Percentiles rank a stretch among this genome's conserved stretches.
Evolutionary conservation across 2,113 vertebrate genomes (phyloP).

Genomic region (Myanophis thanlyinensis): DNA sequence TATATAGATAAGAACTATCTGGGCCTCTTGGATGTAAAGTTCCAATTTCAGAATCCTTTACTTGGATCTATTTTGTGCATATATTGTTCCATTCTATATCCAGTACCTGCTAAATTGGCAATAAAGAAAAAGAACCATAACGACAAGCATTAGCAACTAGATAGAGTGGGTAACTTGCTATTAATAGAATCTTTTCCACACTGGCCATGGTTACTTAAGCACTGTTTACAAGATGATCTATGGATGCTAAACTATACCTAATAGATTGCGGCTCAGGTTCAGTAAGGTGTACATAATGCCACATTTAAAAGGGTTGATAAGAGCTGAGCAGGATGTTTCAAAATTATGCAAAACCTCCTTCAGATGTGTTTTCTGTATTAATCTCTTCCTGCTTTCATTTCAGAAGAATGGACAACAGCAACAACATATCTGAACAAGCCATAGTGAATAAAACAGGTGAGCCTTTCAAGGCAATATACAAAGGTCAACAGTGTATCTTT

Average conservation of each 20-base stretch:
- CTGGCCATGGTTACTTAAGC: rapidly evolving
- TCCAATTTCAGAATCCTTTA: background rate
- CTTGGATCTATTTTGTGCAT: rapidly evolving
- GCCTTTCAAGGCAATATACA: constrained; percentile 61
- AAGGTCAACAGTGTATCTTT: constrained; percentile 62
- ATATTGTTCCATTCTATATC: background rate
- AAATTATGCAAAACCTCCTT: constrained; percentile 44
- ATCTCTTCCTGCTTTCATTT: constrained; percentile 48
- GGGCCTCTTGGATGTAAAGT: background rate
- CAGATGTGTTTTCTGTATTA: constrained; percentile 37
- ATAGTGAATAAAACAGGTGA: constrained; percentile 60
- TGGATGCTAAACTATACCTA: background rate
- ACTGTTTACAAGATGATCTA: background rate
- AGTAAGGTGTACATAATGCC: constrained; percentile 41
- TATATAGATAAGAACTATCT: background rate
- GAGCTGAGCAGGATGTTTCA: constrained; percentile 52
- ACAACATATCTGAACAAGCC: background rate
- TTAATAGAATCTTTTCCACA: background rate
- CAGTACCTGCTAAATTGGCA: background rate
- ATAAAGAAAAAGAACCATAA: background rate
- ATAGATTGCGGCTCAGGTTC: constrained; percentile 24
- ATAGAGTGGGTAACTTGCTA: background rate
- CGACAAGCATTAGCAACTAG: background rate
- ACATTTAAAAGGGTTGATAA: constrained; percentile 53
- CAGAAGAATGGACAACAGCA: constrained; percentile 56